A percentile compares a stretch with the other conserved stretches of the same genome.
Evolutionary conservation across 2,888 invertebrate species (phyloP).

Genomic region (Erebia epiphron): DNA sequence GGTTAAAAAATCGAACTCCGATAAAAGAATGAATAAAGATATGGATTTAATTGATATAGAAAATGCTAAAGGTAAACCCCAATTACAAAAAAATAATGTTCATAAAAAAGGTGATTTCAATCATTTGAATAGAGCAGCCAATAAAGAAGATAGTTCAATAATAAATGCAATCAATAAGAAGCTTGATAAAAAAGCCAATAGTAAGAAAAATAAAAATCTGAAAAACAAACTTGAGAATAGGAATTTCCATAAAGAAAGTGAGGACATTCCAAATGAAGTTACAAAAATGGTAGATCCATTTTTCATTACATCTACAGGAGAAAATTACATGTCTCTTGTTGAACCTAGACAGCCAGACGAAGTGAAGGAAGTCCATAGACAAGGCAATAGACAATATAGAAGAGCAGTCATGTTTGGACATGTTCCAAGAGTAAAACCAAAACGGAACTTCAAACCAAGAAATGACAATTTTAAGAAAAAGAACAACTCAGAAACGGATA

Average conservation of each 20-base stretch:
- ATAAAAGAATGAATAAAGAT: neutral
- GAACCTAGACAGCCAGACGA: conserved; percentile 75
- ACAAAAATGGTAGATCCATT: conserved; percentile 74
- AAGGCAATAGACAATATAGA: conserved; percentile 71
- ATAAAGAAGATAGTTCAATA: neutral
- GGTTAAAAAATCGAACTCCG: neutral
- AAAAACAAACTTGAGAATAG: conserved; percentile 65
- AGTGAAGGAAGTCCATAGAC: conserved; percentile 67
- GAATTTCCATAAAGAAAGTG: conserved; percentile 60
- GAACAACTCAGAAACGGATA: conserved; percentile 9
- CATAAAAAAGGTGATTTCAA: neutral
- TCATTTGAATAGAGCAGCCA: neutral
- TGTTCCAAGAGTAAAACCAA: conserved; percentile 61
- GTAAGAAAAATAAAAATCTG: conserved; percentile 67
- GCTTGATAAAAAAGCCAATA: conserved; percentile 56
- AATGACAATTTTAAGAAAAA: conserved; percentile 46
- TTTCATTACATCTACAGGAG: conserved; percentile 72
- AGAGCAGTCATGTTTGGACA: conserved; percentile 77
- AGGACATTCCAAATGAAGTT: conserved; percentile 45
- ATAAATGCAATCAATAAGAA: conserved; percentile 19
- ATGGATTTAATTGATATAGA: neutral
- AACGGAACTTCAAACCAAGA: conserved; percentile 47
- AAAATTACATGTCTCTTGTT: conserved; percentile 72
- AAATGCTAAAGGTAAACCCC: neutral
- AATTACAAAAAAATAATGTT: neutral